Base-by-base conservation (phyloP, 2,888 invertebrate genomes). In the Archaeoteleia sp. region DNA sequence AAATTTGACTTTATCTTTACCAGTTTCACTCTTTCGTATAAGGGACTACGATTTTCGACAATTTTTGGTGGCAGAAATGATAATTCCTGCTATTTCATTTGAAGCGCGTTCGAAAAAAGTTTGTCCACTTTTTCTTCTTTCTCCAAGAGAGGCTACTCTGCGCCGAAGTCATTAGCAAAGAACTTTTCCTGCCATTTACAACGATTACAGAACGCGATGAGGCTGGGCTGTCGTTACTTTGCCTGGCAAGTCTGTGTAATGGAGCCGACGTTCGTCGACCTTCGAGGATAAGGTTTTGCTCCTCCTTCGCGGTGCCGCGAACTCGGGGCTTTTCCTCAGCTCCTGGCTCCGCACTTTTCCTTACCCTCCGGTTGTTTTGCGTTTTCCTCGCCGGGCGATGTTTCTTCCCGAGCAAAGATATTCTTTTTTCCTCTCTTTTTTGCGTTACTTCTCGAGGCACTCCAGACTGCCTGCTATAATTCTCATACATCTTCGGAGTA, bases 161-260 rank as follows among this genome's bases (percentile, higher is more conserved):
- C 35, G 46, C 48, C 60, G 45, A 46, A 53, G 65, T 71, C 73
- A 70, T 75, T 76, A 74, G 46, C 45, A 32, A 35, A 67, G 72
- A 73, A 73, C 54, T 76, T 71, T 73, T 68, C 54, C 63, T 34
- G 35, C 55, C 49, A 62, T 61, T 49, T 45, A 45, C 54, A 43
- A 53, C 48, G 67, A 58, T 58, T 66, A 61, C 55, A 72, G 70
- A 71, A 72, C 66, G 65, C 70, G 62, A 74, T 65, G 73, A 68
- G 71, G 61, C 57, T 61, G 42, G 62, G 25, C 67, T 53, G 54
- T 70, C 75, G 58, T 71, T 74, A 70, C 70, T 71, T 60, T 54
- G 66, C 63, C 51, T 29, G 49, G 37, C 43, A 66, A 66, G 54
- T 70, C 65, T 34, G 40, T 43, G 32, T 45, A 63, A 71, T 71